Percentiles rank a stretch among this genome's conserved stretches.
These are phyloP conservation scores for Alosa alosa DNA, from an alignment of 2,113 vertebrate genomes.

Conservation along the genomic window DNA sequence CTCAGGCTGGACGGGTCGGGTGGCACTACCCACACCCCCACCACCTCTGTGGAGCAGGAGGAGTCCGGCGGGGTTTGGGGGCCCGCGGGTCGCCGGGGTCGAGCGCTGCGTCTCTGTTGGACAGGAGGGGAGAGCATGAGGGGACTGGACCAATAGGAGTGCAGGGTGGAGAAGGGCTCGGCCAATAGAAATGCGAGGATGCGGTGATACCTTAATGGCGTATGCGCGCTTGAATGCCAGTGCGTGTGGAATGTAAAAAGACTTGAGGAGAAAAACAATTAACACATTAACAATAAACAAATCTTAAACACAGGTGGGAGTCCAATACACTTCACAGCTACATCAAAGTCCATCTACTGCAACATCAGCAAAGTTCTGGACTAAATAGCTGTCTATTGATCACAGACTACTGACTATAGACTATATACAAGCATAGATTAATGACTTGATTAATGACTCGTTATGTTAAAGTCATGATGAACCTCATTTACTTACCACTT, in stretches of 20 bases:
- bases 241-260: conserved; percentile 86
- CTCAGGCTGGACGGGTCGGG: conserved; percentile 64
- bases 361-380: neutral
- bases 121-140: neutral
- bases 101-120: conserved; percentile 31
- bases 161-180: neutral
- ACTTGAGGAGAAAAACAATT: conserved; percentile 72
- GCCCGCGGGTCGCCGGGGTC: conserved; percentile 12
- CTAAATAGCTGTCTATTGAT: neutral
- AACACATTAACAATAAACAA: conserved; percentile 55
- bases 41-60: conserved; percentile 60
- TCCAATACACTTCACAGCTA: neutral
- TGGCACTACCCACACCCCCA: conserved; percentile 52
- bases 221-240: conserved; percentile 87
- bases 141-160: neutral
- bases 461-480: no score
- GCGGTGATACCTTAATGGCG: conserved; percentile 82
- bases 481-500: neutral
- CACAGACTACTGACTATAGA: no score
- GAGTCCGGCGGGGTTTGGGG: conserved; percentile 39
- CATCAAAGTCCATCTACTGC: neutral
- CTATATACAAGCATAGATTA: neutral
- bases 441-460: no score
- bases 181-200: conserved; percentile 39
- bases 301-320: conserved; percentile 41